Evolutionary conservation across 2,113 vertebrate species (phyloP).

Genomic region (Anolis sagrei): DNA sequence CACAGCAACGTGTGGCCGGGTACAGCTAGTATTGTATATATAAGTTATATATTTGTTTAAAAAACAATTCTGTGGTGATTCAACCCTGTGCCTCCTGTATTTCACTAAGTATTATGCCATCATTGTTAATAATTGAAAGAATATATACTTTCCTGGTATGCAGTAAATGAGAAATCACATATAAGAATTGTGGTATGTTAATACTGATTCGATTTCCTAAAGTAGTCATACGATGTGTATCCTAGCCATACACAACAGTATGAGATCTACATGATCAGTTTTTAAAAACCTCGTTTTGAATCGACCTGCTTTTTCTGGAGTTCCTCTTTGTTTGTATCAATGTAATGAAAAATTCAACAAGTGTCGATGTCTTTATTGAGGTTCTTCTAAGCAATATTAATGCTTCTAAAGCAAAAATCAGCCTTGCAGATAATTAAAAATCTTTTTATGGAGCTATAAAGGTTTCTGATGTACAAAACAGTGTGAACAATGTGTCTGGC

Average conservation of each 20-base stretch:
- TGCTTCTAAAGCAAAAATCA: constrained; percentile 23
- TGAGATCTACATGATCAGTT: background rate
- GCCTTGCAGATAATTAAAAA: constrained; percentile 28
- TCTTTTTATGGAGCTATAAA: constrained; percentile 13
- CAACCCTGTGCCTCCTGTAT: constrained; percentile 4
- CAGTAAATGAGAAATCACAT: background rate
- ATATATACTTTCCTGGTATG: rapidly evolving
- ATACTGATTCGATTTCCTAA: rapidly evolving
- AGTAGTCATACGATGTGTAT: background rate
- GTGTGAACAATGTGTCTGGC: background rate
- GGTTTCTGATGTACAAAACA: background rate
- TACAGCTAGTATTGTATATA: too few relatives aligned
- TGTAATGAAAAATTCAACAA: background rate
- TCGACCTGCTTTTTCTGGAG: background rate
- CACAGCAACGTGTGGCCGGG: too few relatives aligned
- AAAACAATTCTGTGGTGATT: constrained; percentile 11
- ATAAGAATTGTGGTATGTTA: constrained; percentile 8
- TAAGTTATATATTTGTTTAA: constrained; percentile 32
- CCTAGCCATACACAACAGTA: background rate
- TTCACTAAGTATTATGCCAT: rapidly evolving
- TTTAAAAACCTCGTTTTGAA: background rate
- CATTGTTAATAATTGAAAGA: background rate
- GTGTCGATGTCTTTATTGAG: background rate
- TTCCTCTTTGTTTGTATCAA: background rate
- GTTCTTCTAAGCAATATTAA: background rate